A percentile compares a stretch with the other conserved stretches of the same genome.
These are phyloP conservation scores for Leguminivora glycinivorella DNA, from an alignment of 1,140 invertebrate species.

Conservation along the genomic window DNA sequence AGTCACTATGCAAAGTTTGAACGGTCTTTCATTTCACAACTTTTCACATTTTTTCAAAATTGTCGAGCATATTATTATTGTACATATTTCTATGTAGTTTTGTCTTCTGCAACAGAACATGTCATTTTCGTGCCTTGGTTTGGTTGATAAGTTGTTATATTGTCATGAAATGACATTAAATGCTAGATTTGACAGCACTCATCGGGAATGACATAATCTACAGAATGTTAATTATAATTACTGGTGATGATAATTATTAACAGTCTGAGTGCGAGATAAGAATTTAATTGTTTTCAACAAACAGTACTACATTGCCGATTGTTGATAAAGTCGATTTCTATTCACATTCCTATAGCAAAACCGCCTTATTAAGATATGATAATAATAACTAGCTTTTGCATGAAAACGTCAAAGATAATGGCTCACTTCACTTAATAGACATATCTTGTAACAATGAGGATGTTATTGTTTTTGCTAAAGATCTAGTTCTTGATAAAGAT, in stretches of 20 bases:
- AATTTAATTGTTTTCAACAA: background rate
- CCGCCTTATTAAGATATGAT: background rate
- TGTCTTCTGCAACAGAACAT: too few species aligned
- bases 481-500: conserved; percentile 2
- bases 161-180: too few species aligned
- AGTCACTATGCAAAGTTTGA: too few species aligned
- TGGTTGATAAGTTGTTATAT: too few species aligned
- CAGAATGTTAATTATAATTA: background rate
- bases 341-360: background rate
- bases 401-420: background rate
- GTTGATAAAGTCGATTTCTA: background rate
- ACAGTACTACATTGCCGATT: background rate
- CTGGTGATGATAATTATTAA: background rate
- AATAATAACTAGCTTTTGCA: background rate
- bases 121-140: too few species aligned
- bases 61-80: too few species aligned
- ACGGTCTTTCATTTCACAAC: too few species aligned
- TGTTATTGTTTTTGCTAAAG: conserved; percentile 10
- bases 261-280: background rate
- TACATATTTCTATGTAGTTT: too few species aligned
- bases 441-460: conserved; percentile 5
- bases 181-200: too few species aligned
- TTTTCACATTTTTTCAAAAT: too few species aligned
- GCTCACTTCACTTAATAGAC: conserved; percentile 8
- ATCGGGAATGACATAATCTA: background rate